Percentiles rank a stretch among this genome's conserved stretches.
Conservation (phyloP, 2,113 vertebrate species). For the Indicator indicator region DNA sequence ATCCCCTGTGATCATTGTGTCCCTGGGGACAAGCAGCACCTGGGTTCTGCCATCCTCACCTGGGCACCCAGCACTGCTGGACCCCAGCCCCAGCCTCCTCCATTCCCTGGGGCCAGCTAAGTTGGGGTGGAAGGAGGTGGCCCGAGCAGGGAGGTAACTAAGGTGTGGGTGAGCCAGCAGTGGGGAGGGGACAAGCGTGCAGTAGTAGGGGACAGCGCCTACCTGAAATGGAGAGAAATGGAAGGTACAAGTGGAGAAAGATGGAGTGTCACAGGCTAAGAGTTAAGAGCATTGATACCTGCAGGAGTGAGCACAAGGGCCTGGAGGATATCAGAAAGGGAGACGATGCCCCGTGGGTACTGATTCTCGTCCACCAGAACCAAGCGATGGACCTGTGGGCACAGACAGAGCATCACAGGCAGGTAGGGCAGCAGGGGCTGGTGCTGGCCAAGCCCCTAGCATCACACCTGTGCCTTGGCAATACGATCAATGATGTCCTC, state of each 20-base stretch:
- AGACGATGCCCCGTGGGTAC: constrained; percentile 88
- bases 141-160: background rate
- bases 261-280: constrained; percentile 70
- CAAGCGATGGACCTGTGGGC: constrained; percentile 91
- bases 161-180: background rate
- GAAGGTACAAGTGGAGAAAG: constrained; percentile 64
- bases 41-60: background rate
- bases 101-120: rapidly evolving
- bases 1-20: background rate
- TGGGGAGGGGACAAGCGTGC: background rate
- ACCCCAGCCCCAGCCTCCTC: background rate
- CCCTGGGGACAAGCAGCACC: background rate
- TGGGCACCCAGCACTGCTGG: rapidly evolving
- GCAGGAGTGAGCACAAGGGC: constrained; percentile 92
- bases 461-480: constrained; percentile 84
- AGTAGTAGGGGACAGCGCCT: background rate
- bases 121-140: background rate
- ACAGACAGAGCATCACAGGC: background rate
- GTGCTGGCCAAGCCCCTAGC: rapidly evolving
- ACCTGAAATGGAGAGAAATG: constrained; percentile 76
- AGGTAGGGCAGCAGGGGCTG: background rate
- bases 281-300: constrained; percentile 89
- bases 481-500: constrained; percentile 88
- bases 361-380: constrained; percentile 89
- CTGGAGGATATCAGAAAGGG: constrained; percentile 96